phyloP scores from a whole-genome alignment of 2,797 vertebrate species.

The Sebastes goodei region DNA sequence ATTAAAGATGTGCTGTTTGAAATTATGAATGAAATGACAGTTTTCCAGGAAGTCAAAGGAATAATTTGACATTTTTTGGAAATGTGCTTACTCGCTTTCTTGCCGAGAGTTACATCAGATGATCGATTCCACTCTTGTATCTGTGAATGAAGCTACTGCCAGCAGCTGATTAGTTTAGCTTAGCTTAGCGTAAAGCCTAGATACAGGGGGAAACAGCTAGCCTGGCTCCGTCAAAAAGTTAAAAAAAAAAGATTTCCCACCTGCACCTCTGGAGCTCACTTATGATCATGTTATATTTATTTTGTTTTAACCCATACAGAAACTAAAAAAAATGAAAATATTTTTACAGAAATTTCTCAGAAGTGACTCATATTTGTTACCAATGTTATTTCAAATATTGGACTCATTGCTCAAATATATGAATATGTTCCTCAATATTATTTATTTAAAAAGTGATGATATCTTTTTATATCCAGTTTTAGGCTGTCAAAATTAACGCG shows the following conservation, averaged over 20 bases:
- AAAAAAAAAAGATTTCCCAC: too few species aligned
- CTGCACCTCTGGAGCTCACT: neutral
- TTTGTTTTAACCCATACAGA: neutral
- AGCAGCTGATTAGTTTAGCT: neutral
- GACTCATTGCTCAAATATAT: neutral
- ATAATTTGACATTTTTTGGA: too few species aligned
- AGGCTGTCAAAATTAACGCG: too few species aligned
- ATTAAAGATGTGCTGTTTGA: neutral
- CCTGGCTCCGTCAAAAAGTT: neutral
- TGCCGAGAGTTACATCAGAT: neutral
- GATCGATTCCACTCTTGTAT: neutral
- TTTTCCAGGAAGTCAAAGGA: neutral
- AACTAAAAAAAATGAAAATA: neutral
- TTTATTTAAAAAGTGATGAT: neutral
- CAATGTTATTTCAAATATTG: neutral
- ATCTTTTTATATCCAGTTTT: neutral
- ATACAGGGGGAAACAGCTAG: neutral
- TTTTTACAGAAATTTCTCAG: neutral
- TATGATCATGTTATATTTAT: neutral
- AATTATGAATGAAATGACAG: neutral
- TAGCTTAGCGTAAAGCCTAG: neutral
- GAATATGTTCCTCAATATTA: neutral
- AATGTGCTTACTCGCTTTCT: too few species aligned
- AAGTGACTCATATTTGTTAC: neutral
- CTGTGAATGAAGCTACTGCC: neutral